Evolutionary conservation across 2,888 invertebrate genomes (phyloP).

Genomic region (Osedax frankpressi): DNA sequence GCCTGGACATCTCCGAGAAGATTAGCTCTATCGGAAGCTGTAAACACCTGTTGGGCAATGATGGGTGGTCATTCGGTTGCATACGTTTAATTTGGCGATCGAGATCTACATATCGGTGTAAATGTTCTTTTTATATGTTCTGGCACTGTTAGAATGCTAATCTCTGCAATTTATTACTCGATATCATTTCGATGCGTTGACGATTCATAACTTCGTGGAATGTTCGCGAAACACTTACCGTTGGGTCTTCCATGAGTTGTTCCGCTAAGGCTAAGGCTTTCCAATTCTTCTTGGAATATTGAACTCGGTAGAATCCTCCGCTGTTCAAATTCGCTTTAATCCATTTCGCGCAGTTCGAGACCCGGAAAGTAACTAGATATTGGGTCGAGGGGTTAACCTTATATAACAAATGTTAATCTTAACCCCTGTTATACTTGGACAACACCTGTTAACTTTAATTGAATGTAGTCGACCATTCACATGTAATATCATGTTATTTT

Average conservation of each 20-base stretch:
- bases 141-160: too few relatives aligned
- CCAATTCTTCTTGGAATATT: constrained; percentile 56
- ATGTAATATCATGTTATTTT: too few relatives aligned
- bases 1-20: constrained; percentile 72
- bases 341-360: constrained; percentile 44
- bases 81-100: too few relatives aligned
- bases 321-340: constrained; percentile 34
- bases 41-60: constrained; percentile 31
- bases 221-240: constrained; percentile 29
- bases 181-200: neutral
- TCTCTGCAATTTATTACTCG: neutral
- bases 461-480: too few relatives aligned
- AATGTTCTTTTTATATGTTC: too few relatives aligned
- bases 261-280: constrained; percentile 41
- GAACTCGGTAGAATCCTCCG: constrained; percentile 40
- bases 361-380: constrained; percentile 32
- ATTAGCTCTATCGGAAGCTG: constrained; percentile 62
- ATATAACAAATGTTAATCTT: too few relatives aligned
- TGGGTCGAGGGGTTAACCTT: neutral
- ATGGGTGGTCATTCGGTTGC: too few relatives aligned
- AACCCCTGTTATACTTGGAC: too few relatives aligned
- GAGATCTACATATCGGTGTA: too few relatives aligned
- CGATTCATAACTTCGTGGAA: neutral
- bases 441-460: too few relatives aligned
- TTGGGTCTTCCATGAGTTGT: constrained; percentile 30